A percentile compares a stretch with the other conserved stretches of the same genome.
Evolutionary conservation across 1,140 invertebrate genomes (phyloP).

Genomic region (Tenebrio molitor): DNA sequence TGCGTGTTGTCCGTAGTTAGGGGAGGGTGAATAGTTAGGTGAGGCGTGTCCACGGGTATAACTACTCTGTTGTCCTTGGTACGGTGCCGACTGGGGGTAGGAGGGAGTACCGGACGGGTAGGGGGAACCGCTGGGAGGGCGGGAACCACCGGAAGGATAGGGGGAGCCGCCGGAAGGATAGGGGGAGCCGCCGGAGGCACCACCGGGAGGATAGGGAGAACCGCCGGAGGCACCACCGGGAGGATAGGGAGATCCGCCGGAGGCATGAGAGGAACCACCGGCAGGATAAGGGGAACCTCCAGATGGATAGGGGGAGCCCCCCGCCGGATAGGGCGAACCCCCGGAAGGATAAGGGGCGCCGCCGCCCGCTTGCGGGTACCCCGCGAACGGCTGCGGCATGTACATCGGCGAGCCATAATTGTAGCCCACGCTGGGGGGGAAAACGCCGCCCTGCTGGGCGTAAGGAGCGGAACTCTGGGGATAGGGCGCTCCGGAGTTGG

Average conservation of each 20-base stretch:
- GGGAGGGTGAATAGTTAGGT: slow-evolving; percentile 22
- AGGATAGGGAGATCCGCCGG: too few relatives aligned
- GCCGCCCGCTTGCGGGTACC: too few relatives aligned
- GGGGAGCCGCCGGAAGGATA: slow-evolving; percentile 45
- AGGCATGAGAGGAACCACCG: too few relatives aligned
- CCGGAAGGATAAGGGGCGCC: too few relatives aligned
- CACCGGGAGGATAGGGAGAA: too few relatives aligned
- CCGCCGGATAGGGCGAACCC: too few relatives aligned
- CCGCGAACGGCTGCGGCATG: slow-evolving; percentile 62
- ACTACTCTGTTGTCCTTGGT: slow-evolving; percentile 5
- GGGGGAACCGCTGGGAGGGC: neutral
- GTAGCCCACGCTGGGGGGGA: slow-evolving; percentile 62
- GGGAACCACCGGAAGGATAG: slow-evolving; percentile 40
- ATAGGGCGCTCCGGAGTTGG: slow-evolving; percentile 58
- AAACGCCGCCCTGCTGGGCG: slow-evolving; percentile 55
- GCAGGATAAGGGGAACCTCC: too few relatives aligned
- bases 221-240: too few relatives aligned
- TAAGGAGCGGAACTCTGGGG: slow-evolving; percentile 51
- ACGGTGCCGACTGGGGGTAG: slow-evolving; percentile 22
- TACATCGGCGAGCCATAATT: slow-evolving; percentile 61
- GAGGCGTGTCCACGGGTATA: neutral
- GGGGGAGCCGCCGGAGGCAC: too few relatives aligned
- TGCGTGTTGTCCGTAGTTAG: slow-evolving; percentile 13
- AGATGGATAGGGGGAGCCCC: too few relatives aligned
- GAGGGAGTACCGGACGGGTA: neutral